Percentiles rank a stretch among this genome's conserved stretches.
Conservation (phyloP, 2,797 vertebrate genomes). For the Poeciliopsis infans region DNA sequence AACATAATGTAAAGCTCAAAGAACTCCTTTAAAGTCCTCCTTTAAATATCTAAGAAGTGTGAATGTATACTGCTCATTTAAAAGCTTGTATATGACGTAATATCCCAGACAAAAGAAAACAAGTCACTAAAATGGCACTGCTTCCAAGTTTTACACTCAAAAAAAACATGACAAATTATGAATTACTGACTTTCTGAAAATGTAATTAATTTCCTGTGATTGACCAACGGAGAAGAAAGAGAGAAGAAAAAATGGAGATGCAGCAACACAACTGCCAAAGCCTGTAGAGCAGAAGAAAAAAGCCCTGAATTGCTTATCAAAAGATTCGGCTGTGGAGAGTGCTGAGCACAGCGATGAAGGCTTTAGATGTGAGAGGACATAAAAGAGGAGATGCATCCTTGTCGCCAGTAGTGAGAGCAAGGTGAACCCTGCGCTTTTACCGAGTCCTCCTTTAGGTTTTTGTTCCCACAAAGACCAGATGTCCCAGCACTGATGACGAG, state of each 20-base stretch:
- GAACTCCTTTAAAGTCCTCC: background rate
- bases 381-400: conserved; percentile 45
- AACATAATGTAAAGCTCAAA: too few relatives aligned
- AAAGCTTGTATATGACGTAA: background rate
- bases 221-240: conserved; percentile 17
- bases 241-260: conserved; percentile 16
- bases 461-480: conserved; percentile 33
- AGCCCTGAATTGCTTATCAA: conserved; percentile 58
- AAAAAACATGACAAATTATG: background rate
- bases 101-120: background rate
- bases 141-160: background rate
- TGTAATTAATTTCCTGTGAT: conserved; percentile 14
- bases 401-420: conserved; percentile 57
- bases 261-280: conserved; percentile 36
- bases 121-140: background rate
- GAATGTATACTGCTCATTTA: background rate
- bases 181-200: conserved; percentile 16
- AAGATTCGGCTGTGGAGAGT: conserved; percentile 58
- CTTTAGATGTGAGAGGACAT: conserved; percentile 55
- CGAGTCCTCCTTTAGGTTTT: conserved; percentile 23
- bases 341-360: conserved; percentile 63
- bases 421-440: conserved; percentile 52
- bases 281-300: conserved; percentile 45
- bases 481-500: conserved; percentile 29
- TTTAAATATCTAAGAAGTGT: background rate